Conservation (phyloP, 1,140 invertebrate genomes). For the Zaprionus ornatus region DNA sequence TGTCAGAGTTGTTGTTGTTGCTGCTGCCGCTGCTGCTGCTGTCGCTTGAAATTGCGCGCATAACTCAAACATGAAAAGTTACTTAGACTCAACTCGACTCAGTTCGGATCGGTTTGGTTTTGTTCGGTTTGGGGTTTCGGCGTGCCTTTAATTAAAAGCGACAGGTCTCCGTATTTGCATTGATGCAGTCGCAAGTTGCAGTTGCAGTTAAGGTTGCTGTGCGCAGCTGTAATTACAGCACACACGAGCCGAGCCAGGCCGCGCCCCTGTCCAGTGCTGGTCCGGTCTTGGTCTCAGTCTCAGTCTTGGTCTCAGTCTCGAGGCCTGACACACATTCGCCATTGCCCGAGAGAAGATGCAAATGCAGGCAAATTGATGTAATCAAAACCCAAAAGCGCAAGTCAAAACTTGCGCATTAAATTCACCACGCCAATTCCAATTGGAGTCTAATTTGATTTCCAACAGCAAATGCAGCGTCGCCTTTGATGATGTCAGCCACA, state of each 20-base stretch:
- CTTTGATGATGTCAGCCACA: slow-evolving; percentile 71
- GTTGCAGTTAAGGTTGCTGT: slow-evolving; percentile 67
- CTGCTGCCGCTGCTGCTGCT: slow-evolving; percentile 65
- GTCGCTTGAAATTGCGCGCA: slow-evolving; percentile 78
- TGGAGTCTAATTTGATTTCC: slow-evolving; percentile 42
- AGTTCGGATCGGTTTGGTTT: background rate
- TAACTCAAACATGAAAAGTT: slow-evolving; percentile 80
- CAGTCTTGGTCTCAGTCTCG: background rate
- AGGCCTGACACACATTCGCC: slow-evolving; percentile 56
- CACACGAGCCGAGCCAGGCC: slow-evolving; percentile 32
- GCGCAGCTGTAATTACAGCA: slow-evolving; percentile 73
- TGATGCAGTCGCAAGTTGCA: slow-evolving; percentile 57
- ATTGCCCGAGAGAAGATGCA: slow-evolving; percentile 66
- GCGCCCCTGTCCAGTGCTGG: slow-evolving; percentile 7
- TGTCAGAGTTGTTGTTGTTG: slow-evolving; percentile 48
- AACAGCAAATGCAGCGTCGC: slow-evolving; percentile 34
- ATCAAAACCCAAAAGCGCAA: slow-evolving; percentile 58
- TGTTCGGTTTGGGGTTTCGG: slow-evolving; percentile 39
- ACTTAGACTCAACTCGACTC: slow-evolving; percentile 57
- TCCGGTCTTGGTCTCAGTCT: background rate
- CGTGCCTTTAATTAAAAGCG: slow-evolving; percentile 79
- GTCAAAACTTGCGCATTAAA: slow-evolving; percentile 12
- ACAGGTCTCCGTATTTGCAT: slow-evolving; percentile 75
- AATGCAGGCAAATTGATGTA: slow-evolving; percentile 80
- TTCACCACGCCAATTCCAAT: slow-evolving; percentile 7